A percentile compares a stretch with the other conserved stretches of the same genome.
Evolutionary conservation across 2,113 vertebrate genomes (phyloP).

Genomic region (Anseranas semipalmata): DNA sequence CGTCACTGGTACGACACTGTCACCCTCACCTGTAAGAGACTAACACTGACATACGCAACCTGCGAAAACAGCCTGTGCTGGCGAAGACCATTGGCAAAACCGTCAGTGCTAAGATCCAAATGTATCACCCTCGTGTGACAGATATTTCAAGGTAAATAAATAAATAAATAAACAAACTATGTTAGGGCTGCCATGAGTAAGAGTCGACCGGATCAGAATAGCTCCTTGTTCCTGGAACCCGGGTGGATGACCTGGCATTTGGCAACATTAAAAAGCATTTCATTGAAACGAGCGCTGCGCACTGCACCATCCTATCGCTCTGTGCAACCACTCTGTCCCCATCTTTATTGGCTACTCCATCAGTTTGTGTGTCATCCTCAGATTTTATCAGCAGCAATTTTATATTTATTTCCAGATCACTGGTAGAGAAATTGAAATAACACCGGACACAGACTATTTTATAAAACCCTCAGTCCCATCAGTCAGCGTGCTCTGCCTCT

Average conservation of each 20-base stretch:
- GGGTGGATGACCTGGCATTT: conserved; percentile 5
- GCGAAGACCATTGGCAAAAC: conserved; percentile 14
- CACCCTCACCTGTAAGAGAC: conserved; percentile 17
- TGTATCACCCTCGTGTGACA: not conserved
- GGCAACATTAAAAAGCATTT: conserved; percentile 1
- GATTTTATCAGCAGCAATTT: conserved; percentile 36
- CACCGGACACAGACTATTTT: not conserved
- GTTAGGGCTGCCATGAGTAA: not conserved
- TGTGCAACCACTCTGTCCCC: not conserved
- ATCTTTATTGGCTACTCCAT: not conserved
- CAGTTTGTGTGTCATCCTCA: not conserved
- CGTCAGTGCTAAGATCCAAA: not conserved
- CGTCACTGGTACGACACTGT: not conserved
- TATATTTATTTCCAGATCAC: conserved; percentile 25
- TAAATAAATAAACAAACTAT: too few relatives aligned
- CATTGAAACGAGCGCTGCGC: not conserved
- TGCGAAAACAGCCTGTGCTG: conserved; percentile 17
- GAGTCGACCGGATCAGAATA: rapidly evolving
- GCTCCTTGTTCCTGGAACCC: not conserved
- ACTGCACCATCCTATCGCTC: not conserved
- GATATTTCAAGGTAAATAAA: not conserved
- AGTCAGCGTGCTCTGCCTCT: not conserved
- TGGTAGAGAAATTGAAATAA: not conserved
- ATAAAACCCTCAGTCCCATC: not conserved
- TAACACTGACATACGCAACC: not conserved